These are phyloP conservation scores for Trachymyrmex septentrionalis DNA, from an alignment of 1,140 invertebrate species.

Conservation along the genomic window DNA sequence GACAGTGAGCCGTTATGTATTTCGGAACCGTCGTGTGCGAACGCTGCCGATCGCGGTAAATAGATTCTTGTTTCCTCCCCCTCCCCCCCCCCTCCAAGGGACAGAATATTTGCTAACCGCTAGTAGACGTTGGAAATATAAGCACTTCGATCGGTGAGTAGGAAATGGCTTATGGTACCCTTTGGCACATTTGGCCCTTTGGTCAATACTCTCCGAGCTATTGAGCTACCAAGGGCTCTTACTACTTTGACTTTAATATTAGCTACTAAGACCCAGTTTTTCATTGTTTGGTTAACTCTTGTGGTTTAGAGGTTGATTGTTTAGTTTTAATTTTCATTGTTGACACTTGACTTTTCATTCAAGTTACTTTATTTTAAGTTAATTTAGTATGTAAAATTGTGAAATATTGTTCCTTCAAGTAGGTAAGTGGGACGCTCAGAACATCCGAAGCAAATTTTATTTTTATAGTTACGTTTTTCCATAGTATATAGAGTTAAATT, in stretches of 20 bases:
- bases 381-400: no score
- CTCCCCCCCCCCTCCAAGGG: background rate
- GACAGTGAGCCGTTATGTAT: background rate
- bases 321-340: no score
- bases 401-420: no score
- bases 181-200: no score
- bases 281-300: no score
- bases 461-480: no score
- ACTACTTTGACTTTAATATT: conserved; percentile 12
- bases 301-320: no score
- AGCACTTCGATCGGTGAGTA: conserved; percentile 38
- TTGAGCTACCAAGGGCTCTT: background rate
- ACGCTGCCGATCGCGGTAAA: conserved; percentile 15
- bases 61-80: conserved; percentile 7
- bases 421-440: no score
- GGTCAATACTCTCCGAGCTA: background rate
- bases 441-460: no score
- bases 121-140: conserved; percentile 28
- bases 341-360: no score
- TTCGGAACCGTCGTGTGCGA: background rate
- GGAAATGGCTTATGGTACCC: conserved; percentile 12
- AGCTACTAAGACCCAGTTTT: background rate
- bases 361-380: no score
- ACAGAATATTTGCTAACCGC: conserved; percentile 21
- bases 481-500: no score